Percentiles rank a stretch among this genome's conserved stretches.
Conservation (phyloP, 2,888 invertebrate genomes). For the Phengaris alcon region DNA sequence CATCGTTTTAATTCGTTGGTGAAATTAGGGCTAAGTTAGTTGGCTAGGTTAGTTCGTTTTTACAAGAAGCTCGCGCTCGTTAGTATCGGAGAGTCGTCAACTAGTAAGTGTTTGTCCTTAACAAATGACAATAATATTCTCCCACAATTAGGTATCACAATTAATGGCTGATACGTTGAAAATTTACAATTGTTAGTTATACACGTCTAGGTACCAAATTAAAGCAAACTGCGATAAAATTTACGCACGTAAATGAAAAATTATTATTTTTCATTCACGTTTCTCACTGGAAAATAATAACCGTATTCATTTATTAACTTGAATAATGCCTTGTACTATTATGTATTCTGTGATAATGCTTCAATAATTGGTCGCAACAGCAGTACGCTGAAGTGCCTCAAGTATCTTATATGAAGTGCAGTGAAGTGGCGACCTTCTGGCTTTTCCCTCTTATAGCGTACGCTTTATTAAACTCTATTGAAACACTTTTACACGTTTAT, state of each 20-base stretch:
- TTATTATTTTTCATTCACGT: not conserved
- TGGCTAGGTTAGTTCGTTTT: too few species aligned
- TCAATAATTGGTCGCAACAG: not conserved
- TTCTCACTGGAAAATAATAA: slow-evolving; percentile 10
- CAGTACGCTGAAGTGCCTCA: not conserved
- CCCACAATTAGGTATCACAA: too few species aligned
- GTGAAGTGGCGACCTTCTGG: slow-evolving; percentile 23
- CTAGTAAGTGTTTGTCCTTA: too few species aligned
- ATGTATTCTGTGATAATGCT: too few species aligned
- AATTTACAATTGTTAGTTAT: too few species aligned
- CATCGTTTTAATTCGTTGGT: too few species aligned
- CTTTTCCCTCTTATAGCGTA: slow-evolving; percentile 12
- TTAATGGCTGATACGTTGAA: too few species aligned
- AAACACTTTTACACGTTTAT: not conserved
- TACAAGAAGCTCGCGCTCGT: too few species aligned
- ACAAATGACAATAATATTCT: too few species aligned
- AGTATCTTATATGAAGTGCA: slow-evolving; percentile 16
- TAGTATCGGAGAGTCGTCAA: too few species aligned
- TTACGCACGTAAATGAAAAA: not conserved
- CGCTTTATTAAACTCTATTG: not conserved
- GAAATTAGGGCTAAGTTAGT: too few species aligned
- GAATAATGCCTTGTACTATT: not conserved
- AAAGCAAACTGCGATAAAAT: not conserved
- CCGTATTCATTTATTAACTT: slow-evolving; percentile 1
- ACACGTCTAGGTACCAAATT: not conserved